These are phyloP conservation scores for Drosophila bocki DNA, from an alignment of 1,140 invertebrate species.

Conservation along the genomic window DNA sequence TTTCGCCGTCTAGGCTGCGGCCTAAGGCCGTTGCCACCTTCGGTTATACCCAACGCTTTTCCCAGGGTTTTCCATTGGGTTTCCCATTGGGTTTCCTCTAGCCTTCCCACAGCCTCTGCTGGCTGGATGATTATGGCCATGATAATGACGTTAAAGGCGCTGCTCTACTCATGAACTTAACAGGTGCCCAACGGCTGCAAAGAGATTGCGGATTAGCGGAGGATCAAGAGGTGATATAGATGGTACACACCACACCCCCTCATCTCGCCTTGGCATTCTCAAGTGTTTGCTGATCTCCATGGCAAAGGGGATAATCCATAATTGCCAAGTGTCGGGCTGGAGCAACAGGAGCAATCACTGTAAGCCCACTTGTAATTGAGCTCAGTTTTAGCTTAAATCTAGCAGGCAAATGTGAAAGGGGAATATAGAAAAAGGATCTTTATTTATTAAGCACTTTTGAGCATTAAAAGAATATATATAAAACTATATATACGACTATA, in stretches of 20 bases:
- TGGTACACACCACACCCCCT: background rate
- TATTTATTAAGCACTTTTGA: background rate
- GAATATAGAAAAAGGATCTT: background rate
- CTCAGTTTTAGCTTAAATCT: background rate
- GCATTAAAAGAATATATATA: background rate
- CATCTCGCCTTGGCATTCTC: background rate
- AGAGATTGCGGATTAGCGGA: slow-evolving; percentile 28
- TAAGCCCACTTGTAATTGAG: slow-evolving; percentile 18
- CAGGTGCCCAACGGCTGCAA: slow-evolving; percentile 30
- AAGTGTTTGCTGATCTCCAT: slow-evolving; percentile 34
- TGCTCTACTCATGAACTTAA: slow-evolving; percentile 28
- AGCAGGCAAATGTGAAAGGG: background rate
- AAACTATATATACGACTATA: too few relatives aligned
- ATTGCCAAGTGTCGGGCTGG: slow-evolving; percentile 28
- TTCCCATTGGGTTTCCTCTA: background rate
- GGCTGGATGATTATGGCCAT: slow-evolving; percentile 34
- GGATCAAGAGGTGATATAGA: slow-evolving; percentile 25
- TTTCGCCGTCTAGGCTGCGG: slow-evolving; percentile 46
- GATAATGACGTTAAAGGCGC: slow-evolving; percentile 30
- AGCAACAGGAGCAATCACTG: slow-evolving; percentile 32
- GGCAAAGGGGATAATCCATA: slow-evolving; percentile 26
- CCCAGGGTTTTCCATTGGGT: background rate
- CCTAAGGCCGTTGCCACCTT: slow-evolving; percentile 10
- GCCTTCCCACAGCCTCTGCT: background rate
- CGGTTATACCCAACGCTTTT: background rate